Evolutionary conservation across 2,888 invertebrate genomes (phyloP), one percentile per base, ranked within the genome.

Genomic region (Branchinecta sandiegonensis): DNA sequence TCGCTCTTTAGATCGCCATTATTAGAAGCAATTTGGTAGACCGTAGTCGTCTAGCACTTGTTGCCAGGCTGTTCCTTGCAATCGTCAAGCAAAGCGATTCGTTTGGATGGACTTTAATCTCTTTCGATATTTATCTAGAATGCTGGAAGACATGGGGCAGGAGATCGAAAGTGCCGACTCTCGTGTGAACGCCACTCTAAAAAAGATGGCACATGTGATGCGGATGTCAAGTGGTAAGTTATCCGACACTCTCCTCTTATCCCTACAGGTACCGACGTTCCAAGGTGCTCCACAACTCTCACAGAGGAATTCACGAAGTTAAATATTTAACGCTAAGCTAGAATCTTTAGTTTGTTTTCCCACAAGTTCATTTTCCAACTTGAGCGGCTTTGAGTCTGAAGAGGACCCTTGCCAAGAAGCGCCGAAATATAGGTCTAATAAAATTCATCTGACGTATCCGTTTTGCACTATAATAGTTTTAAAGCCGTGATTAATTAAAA

Each of bases 61-160:
- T 37, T 37, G 2, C 6, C 4, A 5, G 37, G 37, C 37, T 6
- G 4, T 37, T 37, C 5, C 37, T 37, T 37, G 37, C 0, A 37
- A 37, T 37, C 4, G 37, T 37, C 37, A 23, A 7, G 65, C 13
- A 65, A 65, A 17, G 65, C 7, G n/a, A 6, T 65, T 14, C 5
- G 13, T 65, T 23, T 13, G 23, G 13, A 17, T 14, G 14, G 4
- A 13, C 23, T n/a, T 56, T 67, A 14, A 65, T 65, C 10, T 46
- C 23, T 17, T 47, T 14, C 6, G 37, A 47, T 47, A 14, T 37
- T 73, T 71, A 80, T 80, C 47, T 78, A 95, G 95, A 73, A 95
- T 99, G 94, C 80, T 99, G 74, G 96, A 97, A 79, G 97, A 97
- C 75, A 88, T 97, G 79, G 92, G 92, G 67, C 89, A 91, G 72